A percentile compares a stretch with the other conserved stretches of the same genome.
These are phyloP conservation scores for Holotrichia oblita DNA, from an alignment of 1,140 invertebrate species.

Conservation along the genomic window DNA sequence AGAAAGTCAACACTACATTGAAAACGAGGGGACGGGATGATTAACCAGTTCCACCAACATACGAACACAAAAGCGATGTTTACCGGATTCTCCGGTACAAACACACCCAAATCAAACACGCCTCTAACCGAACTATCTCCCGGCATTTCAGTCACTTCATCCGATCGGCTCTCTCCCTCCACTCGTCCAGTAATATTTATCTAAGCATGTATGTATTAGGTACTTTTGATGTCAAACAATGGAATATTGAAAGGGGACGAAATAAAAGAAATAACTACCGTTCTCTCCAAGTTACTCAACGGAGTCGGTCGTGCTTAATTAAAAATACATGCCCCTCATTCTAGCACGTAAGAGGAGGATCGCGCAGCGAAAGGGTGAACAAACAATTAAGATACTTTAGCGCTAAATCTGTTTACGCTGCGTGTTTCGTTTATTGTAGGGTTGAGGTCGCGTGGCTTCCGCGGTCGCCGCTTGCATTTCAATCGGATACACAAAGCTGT, in stretches of 20 bases:
- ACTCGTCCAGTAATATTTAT: conserved; percentile 13
- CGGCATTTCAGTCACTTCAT: neutral
- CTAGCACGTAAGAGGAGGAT: neutral
- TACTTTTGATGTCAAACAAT: neutral
- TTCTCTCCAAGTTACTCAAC: neutral
- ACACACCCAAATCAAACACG: neutral
- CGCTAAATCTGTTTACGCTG: conserved; percentile 27
- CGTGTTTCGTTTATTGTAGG: conserved; percentile 28
- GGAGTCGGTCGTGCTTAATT: conserved; percentile 26
- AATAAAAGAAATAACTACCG: neutral
- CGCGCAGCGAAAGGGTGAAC: neutral
- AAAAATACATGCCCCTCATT: conserved; percentile 8
- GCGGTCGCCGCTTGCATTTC: neutral
- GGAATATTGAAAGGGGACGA: neutral
- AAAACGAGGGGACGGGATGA: no score
- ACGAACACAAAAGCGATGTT: neutral
- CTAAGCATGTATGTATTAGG: no score
- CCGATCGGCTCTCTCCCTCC: no score
- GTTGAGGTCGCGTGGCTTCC: neutral
- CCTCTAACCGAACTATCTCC: neutral
- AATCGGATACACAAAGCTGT: neutral
- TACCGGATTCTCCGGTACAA: neutral
- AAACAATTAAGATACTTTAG: conserved; percentile 37
- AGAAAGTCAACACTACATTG: no score
- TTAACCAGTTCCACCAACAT: conserved; percentile 1